Base-by-base conservation (phyloP, 2,888 invertebrate genomes). In the Pyrrhosoma nymphula region DNA sequence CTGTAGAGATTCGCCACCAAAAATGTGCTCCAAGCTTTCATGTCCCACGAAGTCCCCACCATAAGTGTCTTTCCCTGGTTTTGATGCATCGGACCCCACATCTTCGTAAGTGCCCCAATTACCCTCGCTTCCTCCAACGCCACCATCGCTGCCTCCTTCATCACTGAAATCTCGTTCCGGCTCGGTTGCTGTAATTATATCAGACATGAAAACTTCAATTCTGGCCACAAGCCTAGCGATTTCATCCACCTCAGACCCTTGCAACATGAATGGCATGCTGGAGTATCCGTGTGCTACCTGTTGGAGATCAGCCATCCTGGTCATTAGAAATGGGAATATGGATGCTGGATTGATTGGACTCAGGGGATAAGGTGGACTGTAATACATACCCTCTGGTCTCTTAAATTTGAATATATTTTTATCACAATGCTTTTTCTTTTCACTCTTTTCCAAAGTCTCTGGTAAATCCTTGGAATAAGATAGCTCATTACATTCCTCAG, bases 141-240 rank as follows among this genome's bases (percentile, higher is more conserved):
- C 90, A 35, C 90, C 90, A 60, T 56, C 90, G 60, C 60, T 35
- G 23, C 60, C 90, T 35, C 23, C 60, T 35, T 60, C 35, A 60
- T 91, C 60, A 20, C 56, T 35, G 60, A 35, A 23, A 60, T 60
- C 60, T 60, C 18, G 35, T 60, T 8, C 20, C 20, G 90, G 90
- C 20, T 39, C 90, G 14, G 90, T 60, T 56, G 90, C 60, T 23
- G 60, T 35, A 20, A 60, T 60, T 60, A 91, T 60, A 35, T 91
- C 90, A 60, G 35, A 91, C 90, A 91, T 91, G 23, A 91, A 91
- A 3, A 91, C 90, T 35, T 91, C 35, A 23, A 91, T 91, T 10
- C 90, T 91, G 4, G 90, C 90, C 35, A 91, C 60, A 20, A 91
- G 90, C 4, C 56, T 91, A 60, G 56, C 90, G n/a, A 91, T 91